Evolutionary conservation across 2,888 invertebrate genomes (phyloP), one percentile per base, ranked within the genome.

Genomic region (Drosophila sordidula): DNA sequence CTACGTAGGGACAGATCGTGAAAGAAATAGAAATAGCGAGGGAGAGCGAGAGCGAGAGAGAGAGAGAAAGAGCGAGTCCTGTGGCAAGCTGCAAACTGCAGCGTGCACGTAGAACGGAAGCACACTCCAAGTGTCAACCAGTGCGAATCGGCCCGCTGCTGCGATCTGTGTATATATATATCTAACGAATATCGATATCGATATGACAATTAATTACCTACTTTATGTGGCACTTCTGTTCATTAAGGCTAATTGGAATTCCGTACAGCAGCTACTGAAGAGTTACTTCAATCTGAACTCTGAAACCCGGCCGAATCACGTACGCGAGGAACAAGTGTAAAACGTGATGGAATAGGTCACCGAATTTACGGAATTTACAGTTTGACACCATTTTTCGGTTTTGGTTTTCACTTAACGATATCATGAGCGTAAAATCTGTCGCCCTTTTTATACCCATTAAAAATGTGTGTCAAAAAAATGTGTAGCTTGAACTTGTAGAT

Each of bases 351-450:
- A 88, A 73, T 75, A 88, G 89, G 78, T 86, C 80, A 76, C 66
- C 78, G 29, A 39, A 54, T 64, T 51, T 32, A 34, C 44, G 39
- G 29, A 39, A 54, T 64, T 51, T 32, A 34, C 44, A 42, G 36
- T 47, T 50, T 52, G 39, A 39, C 66, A 29, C 58, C 9, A 57
- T 46, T 34, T 46, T 32, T 55, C 32, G 5, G n/a, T n/a, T 49
- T 25, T 45, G 29, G 38, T 36, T 41, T 29, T 45, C 25, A 8
- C 34, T 11, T 6, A 12, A 6, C 47, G 45, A 52, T 88, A 85
- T 85, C 84, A 46, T 86, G 74, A 72, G 87, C 84, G 73, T 87
- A 75, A 85, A 88, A 85, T 85, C 84, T 86, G 71, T 62, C 83
- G 54, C 41, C 44, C 32, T 44, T n/a, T 18, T 12, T 4, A 34